These are phyloP conservation scores for Nannobrachium achirus DNA, from an alignment of 2,113 vertebrate genomes.

Conservation along the genomic window DNA sequence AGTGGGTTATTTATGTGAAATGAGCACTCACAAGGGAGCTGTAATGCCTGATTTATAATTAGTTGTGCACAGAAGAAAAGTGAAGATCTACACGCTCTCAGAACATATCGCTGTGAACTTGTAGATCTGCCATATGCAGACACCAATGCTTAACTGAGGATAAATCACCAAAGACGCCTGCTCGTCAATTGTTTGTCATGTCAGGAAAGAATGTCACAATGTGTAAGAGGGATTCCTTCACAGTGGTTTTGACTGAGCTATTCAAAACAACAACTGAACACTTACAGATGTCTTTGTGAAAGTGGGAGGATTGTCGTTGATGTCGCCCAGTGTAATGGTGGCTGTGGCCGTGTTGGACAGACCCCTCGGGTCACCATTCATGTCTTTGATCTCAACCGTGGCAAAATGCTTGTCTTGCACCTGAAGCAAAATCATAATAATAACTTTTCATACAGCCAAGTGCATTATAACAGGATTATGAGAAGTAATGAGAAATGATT, in stretches of 20 bases:
- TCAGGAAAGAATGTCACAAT: no score
- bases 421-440: conserved; percentile 67
- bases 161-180: no score
- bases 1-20: no score
- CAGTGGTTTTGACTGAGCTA: neutral
- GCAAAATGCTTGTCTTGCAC: conserved; percentile 67
- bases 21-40: no score
- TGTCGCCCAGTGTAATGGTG: conserved; percentile 79
- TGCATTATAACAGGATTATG: fast-evolving
- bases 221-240: no score
- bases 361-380: conserved; percentile 75
- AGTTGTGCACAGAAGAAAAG: no score
- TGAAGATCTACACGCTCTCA: no score
- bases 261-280: conserved; percentile 29
- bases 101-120: no score
- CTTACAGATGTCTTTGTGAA: conserved; percentile 84
- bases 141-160: no score
- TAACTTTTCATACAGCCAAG: neutral
- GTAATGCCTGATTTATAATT: no score
- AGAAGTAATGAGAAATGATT: neutral
- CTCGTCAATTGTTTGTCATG: no score
- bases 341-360: conserved; percentile 81
- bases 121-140: no score
- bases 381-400: conserved; percentile 82
- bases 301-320: conserved; percentile 87